Conservation (phyloP, 2,797 vertebrate genomes). For the Novumbra hubbsi region DNA sequence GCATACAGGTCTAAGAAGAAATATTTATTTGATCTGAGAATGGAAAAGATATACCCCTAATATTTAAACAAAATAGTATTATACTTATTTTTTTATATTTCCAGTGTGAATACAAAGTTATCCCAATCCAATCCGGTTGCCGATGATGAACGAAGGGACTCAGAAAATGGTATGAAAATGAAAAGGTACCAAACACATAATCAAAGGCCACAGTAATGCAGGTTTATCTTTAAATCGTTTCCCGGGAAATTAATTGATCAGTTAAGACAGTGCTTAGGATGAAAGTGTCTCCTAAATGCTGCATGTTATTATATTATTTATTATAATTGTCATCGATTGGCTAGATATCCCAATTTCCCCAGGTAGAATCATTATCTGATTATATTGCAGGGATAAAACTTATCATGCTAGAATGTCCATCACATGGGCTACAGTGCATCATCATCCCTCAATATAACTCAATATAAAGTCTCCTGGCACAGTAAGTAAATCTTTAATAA, state of each 20-base stretch:
- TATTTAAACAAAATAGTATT: background rate
- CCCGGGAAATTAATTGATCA: background rate
- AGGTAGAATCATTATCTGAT: background rate
- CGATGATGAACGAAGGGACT: background rate
- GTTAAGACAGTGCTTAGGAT: background rate
- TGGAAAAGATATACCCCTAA: background rate
- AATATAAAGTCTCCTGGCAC: too few relatives aligned
- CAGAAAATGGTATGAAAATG: too few relatives aligned
- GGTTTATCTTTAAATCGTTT: background rate
- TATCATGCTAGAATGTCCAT: background rate
- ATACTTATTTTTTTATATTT: too few relatives aligned
- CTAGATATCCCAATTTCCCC: background rate
- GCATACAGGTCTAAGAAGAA: background rate
- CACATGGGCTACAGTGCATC: background rate
- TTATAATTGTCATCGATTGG: background rate
- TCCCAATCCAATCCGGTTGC: background rate
- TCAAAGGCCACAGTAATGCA: background rate
- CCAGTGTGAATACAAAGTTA: background rate
- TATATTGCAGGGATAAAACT: background rate
- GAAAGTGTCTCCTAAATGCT: too few relatives aligned
- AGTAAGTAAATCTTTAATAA: too few relatives aligned
- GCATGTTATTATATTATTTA: too few relatives aligned
- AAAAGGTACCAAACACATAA: background rate
- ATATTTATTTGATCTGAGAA: background rate
- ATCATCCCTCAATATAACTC: too few relatives aligned